These are phyloP conservation scores for Ailurus styani DNA, from an alignment of 2,113 vertebrate genomes.

Conservation along the genomic window DNA sequence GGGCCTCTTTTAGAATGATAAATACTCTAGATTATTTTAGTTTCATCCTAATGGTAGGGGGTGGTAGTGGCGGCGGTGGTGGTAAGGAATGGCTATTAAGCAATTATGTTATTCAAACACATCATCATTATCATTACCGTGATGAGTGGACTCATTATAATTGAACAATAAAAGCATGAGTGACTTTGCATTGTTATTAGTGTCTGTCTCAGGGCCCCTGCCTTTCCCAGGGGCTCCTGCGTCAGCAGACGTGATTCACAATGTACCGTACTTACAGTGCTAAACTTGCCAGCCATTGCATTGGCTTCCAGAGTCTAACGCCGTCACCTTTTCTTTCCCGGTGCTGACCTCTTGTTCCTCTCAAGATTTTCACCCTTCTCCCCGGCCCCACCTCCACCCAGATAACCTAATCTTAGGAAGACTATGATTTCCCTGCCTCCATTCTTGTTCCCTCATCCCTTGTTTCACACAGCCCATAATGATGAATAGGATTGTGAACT, in stretches of 20 bases:
- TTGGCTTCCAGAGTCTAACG: not conserved
- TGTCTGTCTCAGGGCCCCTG: slow-evolving; percentile 63
- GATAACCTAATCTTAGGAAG: not conserved
- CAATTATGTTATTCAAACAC: slow-evolving; percentile 69
- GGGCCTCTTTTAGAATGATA: slow-evolving; percentile 64
- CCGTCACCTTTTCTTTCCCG: not conserved
- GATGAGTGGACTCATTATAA: slow-evolving; percentile 73
- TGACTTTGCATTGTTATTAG: slow-evolving; percentile 76
- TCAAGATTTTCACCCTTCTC: not conserved
- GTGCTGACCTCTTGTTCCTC: not conserved
- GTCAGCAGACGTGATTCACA: slow-evolving; percentile 32
- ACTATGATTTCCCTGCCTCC: not conserved
- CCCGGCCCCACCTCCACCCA: not conserved
- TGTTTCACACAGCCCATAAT: not conserved
- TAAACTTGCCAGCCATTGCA: not conserved
- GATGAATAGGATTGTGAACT: not conserved
- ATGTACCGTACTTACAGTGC: not conserved
- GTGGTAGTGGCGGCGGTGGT: not conserved
- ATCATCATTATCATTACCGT: slow-evolving; percentile 67
- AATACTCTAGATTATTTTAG: slow-evolving; percentile 50
- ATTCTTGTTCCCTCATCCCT: not conserved
- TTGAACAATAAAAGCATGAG: slow-evolving; percentile 70
- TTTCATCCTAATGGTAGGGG: not conserved
- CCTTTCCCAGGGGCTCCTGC: slow-evolving; percentile 62
- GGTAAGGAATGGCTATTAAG: slow-evolving; percentile 63